These are phyloP conservation scores for Byasa hedistus DNA, from an alignment of 2,888 invertebrate genomes.

Conservation along the genomic window DNA sequence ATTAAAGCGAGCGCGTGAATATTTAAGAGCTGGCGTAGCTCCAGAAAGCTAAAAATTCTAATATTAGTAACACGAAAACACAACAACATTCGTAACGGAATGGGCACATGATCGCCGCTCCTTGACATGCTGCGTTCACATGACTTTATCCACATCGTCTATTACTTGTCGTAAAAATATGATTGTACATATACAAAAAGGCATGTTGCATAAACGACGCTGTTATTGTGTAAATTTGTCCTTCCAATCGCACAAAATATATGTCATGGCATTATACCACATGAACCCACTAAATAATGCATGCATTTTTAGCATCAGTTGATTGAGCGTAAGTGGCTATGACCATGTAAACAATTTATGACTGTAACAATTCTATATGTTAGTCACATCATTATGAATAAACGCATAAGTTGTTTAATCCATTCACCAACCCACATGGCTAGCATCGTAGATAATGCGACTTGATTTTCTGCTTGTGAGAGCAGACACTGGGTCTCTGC, in stretches of 20 bases:
- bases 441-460: too few relatives aligned
- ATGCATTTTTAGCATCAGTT: slow-evolving; percentile 4
- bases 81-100: slow-evolving; percentile 58
- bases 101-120: slow-evolving; percentile 69
- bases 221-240: background rate
- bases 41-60: slow-evolving; percentile 75
- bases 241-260: background rate
- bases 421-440: too few relatives aligned
- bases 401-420: too few relatives aligned
- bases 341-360: slow-evolving; percentile 8
- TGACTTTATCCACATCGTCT: slow-evolving; percentile 35
- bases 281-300: background rate
- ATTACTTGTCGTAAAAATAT: background rate
- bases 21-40: slow-evolving; percentile 59
- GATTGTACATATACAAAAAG: background rate
- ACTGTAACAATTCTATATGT: background rate
- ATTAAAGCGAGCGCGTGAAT: slow-evolving; percentile 56
- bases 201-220: background rate
- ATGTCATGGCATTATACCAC: background rate
- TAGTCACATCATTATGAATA: slow-evolving; percentile 1
- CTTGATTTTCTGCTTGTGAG: too few relatives aligned
- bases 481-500: too few relatives aligned
- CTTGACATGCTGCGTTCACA: slow-evolving; percentile 43
- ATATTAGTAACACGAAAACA: slow-evolving; percentile 72
- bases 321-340: slow-evolving; percentile 5